Percentiles rank a stretch among this genome's conserved stretches.
These are phyloP conservation scores for Lasioglossum morio DNA, from an alignment of 2,888 invertebrate genomes.

Conservation along the genomic window DNA sequence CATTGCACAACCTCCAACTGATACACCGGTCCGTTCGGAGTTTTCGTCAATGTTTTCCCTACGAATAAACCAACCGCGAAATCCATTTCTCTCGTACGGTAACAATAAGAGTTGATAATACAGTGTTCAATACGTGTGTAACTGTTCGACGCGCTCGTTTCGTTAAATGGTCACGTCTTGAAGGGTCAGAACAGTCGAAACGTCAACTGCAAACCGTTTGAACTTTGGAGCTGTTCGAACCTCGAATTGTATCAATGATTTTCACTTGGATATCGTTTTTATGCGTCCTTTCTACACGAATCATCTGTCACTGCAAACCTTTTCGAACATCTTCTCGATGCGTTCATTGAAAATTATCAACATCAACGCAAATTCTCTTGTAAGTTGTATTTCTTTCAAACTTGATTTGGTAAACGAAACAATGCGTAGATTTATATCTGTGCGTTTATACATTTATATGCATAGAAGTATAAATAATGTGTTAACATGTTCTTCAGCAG, in stretches of 20 bases:
- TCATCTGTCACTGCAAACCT: constrained; percentile 18
- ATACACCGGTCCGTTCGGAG: constrained; percentile 49
- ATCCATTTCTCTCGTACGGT: constrained; percentile 37
- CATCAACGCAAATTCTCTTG: not conserved
- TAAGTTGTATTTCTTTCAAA: not conserved
- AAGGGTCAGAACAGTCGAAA: constrained; percentile 43
- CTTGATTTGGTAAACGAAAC: not conserved
- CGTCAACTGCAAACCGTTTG: constrained; percentile 17
- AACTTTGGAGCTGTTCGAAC: not conserved
- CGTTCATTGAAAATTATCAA: not conserved
- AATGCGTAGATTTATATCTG: too few species aligned
- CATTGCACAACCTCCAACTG: constrained; percentile 57
- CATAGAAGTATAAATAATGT: too few species aligned
- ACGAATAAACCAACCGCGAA: constrained; percentile 27
- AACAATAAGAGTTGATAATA: constrained; percentile 26
- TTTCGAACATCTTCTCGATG: not conserved
- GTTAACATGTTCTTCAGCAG: too few species aligned
- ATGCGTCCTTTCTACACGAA: constrained; percentile 5
- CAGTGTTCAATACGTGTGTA: constrained; percentile 50
- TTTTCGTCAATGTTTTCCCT: constrained; percentile 48
- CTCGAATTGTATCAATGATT: not conserved
- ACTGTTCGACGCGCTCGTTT: constrained; percentile 33
- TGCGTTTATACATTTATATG: too few species aligned
- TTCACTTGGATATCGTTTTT: not conserved
- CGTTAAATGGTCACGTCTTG: constrained; percentile 20